These are phyloP conservation scores for Bucorvus abyssinicus DNA, from an alignment of 2,797 vertebrate genomes.

Conservation along the genomic window DNA sequence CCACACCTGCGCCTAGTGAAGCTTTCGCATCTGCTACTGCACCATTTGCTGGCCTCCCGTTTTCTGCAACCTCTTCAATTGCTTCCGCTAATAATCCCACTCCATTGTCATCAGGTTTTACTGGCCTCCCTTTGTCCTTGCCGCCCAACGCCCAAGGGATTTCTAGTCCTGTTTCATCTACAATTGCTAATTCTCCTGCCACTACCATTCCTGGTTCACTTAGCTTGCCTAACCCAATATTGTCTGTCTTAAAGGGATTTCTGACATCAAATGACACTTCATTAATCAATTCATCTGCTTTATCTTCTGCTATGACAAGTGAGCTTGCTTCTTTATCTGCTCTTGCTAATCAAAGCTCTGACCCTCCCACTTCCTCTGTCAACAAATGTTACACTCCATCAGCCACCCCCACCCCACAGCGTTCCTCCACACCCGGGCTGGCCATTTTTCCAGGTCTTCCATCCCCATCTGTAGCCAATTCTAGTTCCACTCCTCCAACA, in stretches of 20 bases:
- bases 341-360: slow-evolving; percentile 70
- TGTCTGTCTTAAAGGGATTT: slow-evolving; percentile 83
- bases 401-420: slow-evolving; percentile 76
- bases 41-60: slow-evolving; percentile 75
- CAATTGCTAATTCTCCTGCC: slow-evolving; percentile 72
- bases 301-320: slow-evolving; percentile 72
- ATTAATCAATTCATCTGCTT: slow-evolving; percentile 76
- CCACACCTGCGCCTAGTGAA: slow-evolving; percentile 77
- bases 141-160: slow-evolving; percentile 75
- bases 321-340: slow-evolving; percentile 79
- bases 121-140: slow-evolving; percentile 74
- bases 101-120: slow-evolving; percentile 74
- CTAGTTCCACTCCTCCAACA: slow-evolving; percentile 53
- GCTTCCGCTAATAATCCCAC: slow-evolving; percentile 65
- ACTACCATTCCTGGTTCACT: slow-evolving; percentile 76
- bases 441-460: slow-evolving; percentile 77
- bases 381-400: slow-evolving; percentile 87
- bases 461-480: slow-evolving; percentile 60
- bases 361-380: slow-evolving; percentile 75
- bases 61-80: slow-evolving; percentile 74
- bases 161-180: slow-evolving; percentile 65
- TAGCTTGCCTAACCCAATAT: slow-evolving; percentile 73
- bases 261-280: slow-evolving; percentile 78
- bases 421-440: slow-evolving; percentile 78
- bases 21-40: slow-evolving; percentile 79